Conservation (phyloP, 2,888 invertebrate species). For the Carcina quercana region DNA sequence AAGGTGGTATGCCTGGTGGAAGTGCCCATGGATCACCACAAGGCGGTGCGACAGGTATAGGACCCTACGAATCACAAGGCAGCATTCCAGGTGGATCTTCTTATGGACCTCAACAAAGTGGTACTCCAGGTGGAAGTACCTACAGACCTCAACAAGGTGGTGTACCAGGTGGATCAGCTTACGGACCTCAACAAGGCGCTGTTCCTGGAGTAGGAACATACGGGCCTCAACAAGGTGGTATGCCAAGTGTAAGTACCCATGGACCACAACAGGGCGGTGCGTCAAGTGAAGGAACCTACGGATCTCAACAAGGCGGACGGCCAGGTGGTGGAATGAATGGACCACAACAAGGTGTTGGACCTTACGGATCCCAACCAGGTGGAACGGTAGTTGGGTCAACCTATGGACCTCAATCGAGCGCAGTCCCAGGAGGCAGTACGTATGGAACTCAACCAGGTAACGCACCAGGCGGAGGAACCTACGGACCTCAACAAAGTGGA, state of each 20-base stretch:
- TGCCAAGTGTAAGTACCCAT: background rate
- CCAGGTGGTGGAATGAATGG: background rate
- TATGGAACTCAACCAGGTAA: background rate
- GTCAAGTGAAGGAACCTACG: too few species aligned
- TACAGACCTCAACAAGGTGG: slow-evolving; percentile 5
- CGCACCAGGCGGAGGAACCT: background rate
- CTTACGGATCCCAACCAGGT: slow-evolving; percentile 4
- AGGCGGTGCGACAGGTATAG: slow-evolving; percentile 1
- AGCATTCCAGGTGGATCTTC: background rate
- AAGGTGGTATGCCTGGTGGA: background rate
- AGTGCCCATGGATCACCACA: slow-evolving; percentile 2
- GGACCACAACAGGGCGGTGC: too few species aligned
- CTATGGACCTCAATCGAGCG: slow-evolving; percentile 1
- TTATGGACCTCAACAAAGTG: slow-evolving; percentile 4
- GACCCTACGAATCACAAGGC: background rate
- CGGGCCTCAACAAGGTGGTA: background rate
- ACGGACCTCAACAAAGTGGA: background rate
- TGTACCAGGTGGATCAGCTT: background rate
- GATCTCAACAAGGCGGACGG: background rate
- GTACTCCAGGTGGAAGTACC: slow-evolving; percentile 1
- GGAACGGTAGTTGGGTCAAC: slow-evolving; percentile 1
- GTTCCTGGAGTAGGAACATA: slow-evolving; percentile 2
- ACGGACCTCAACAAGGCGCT: slow-evolving; percentile 2
- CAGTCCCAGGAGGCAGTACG: background rate
- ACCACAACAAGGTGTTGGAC: slow-evolving; percentile 2